A percentile compares a stretch with the other conserved stretches of the same genome.
These are phyloP conservation scores for Pogoniulus pusillus DNA, from an alignment of 2,797 vertebrate genomes.

Conservation along the genomic window DNA sequence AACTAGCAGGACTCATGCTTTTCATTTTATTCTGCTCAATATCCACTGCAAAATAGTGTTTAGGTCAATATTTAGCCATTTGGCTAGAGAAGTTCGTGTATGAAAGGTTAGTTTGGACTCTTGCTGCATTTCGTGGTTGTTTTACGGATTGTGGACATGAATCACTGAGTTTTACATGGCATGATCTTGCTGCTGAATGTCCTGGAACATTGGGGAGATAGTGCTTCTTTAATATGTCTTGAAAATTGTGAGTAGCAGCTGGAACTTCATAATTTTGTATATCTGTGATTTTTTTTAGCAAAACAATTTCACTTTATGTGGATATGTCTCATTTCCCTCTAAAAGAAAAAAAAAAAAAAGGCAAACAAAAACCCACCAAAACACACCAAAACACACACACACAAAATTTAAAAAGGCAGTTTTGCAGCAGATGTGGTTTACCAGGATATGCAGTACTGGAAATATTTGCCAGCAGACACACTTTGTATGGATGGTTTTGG, in stretches of 20 bases:
- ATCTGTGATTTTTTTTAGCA: background rate
- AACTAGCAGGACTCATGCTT: too few relatives aligned
- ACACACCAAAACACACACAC: background rate
- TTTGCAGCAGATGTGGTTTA: background rate
- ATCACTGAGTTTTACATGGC: background rate
- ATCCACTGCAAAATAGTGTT: too few relatives aligned
- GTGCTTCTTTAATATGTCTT: background rate
- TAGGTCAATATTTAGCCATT: too few relatives aligned
- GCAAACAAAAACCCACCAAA: background rate
- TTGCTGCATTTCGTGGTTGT: too few relatives aligned
- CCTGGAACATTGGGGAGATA: background rate
- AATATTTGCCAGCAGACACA: background rate
- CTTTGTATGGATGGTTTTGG: constrained; percentile 37
- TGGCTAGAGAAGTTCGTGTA: too few relatives aligned
- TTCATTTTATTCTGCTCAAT: too few relatives aligned
- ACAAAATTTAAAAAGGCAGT: too few relatives aligned
- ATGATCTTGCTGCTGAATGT: background rate
- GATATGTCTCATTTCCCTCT: background rate
- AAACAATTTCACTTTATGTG: background rate
- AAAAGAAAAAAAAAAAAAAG: background rate
- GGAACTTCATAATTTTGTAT: background rate
- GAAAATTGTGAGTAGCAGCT: background rate
- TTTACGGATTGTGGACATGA: too few relatives aligned
- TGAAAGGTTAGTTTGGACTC: too few relatives aligned
- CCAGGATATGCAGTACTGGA: background rate